A percentile compares a stretch with the other conserved stretches of the same genome.
Conservation (phyloP, 2,113 vertebrate species). For the Oryzias javanicus region DNA sequence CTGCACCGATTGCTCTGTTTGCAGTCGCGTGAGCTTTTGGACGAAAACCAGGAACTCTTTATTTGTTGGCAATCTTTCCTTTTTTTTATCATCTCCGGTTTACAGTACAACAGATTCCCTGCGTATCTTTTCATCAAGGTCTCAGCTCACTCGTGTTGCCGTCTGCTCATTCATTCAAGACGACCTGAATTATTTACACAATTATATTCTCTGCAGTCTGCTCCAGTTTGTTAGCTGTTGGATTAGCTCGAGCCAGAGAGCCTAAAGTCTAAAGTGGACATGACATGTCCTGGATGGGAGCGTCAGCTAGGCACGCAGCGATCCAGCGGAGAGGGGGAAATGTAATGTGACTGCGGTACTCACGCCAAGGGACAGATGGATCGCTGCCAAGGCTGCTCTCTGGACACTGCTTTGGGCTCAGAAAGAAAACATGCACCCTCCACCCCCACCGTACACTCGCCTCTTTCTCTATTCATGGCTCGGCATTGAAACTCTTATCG, state of each 20-base stretch:
- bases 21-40: conserved; percentile 14
- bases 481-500: conserved; percentile 53
- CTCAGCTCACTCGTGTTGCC: conserved; percentile 16
- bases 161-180: conserved; percentile 46
- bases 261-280: conserved; percentile 63
- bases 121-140: conserved; percentile 34
- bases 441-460: conserved; percentile 12
- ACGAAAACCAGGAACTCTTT: conserved; percentile 3
- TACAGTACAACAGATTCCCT: conserved; percentile 18
- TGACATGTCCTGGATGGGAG: conserved; percentile 63
- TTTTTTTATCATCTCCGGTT: conserved; percentile 28
- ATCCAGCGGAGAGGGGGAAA: conserved; percentile 56
- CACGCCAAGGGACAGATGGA: conserved; percentile 65
- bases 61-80: conserved; percentile 9
- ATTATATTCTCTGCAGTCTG: conserved; percentile 55
- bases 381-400: conserved; percentile 54
- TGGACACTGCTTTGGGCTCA: conserved; percentile 53
- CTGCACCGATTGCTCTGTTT: background rate
- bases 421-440: conserved; percentile 38
- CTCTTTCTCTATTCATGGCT: conserved; percentile 39
- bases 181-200: conserved; percentile 61
- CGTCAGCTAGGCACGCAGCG: conserved; percentile 55
- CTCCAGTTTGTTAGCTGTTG: conserved; percentile 61
- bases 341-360: conserved; percentile 70
- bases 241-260: conserved; percentile 54